Conservation (phyloP, 2,113 vertebrate genomes). For the Xiphias gladius region DNA sequence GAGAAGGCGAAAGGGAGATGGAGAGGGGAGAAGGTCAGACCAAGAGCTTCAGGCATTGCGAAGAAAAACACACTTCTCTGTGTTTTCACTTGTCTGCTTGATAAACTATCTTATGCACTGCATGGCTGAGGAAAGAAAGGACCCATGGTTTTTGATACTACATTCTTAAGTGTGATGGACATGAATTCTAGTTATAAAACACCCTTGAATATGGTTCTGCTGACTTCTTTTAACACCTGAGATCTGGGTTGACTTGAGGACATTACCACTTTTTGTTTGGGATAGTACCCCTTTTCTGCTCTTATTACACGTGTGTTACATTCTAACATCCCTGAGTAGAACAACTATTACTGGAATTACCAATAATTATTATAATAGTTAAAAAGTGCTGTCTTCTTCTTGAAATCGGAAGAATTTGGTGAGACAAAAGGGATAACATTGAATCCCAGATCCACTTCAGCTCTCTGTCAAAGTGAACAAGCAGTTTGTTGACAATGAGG, state of each 20-base stretch:
- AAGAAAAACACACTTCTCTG: slow-evolving; percentile 70
- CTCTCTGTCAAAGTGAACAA: neutral
- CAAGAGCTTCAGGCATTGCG: slow-evolving; percentile 64
- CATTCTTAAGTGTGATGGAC: slow-evolving; percentile 34
- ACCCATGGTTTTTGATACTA: neutral
- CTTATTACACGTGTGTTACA: neutral
- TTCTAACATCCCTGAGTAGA: neutral
- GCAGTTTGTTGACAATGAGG: slow-evolving; percentile 29
- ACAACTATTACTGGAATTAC: neutral
- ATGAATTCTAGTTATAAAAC: slow-evolving; percentile 47
- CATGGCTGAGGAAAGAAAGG: slow-evolving; percentile 31
- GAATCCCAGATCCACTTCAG: neutral
- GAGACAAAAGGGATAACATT: too few relatives aligned
- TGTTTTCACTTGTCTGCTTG: slow-evolving; percentile 82
- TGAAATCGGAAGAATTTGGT: neutral
- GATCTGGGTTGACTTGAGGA: slow-evolving; percentile 21
- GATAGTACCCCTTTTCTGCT: neutral
- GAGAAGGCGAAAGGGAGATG: slow-evolving; percentile 67
- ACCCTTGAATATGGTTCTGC: slow-evolving; percentile 8
- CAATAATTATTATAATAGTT: neutral
- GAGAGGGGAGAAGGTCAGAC: slow-evolving; percentile 77
- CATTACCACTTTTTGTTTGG: neutral
- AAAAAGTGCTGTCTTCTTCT: neutral
- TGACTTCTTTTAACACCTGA: slow-evolving; percentile 35
- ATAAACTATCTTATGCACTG: slow-evolving; percentile 68